Evolutionary conservation across 2,113 vertebrate genomes (phyloP).

Genomic region (Nyctibius bracteatus): DNA sequence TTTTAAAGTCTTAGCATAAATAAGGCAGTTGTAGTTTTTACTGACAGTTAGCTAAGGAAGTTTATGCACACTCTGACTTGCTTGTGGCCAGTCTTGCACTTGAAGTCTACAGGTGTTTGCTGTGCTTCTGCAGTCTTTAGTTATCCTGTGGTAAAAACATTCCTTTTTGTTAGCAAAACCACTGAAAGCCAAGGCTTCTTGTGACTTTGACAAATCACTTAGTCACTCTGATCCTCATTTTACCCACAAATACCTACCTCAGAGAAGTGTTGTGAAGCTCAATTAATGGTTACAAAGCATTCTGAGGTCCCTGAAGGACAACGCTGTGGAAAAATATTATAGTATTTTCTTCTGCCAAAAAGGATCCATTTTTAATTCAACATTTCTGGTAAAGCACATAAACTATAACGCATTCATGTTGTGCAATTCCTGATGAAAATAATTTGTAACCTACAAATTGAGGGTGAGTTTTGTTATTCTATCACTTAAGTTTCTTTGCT

Average conservation of each 20-base stretch:
- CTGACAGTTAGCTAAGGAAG: neutral
- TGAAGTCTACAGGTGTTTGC: neutral
- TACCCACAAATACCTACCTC: neutral
- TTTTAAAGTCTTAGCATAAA: neutral
- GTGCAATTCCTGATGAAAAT: conserved; percentile 20
- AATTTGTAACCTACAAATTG: neutral
- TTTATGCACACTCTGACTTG: neutral
- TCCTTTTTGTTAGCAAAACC: neutral
- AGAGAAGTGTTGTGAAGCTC: neutral
- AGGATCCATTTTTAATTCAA: neutral
- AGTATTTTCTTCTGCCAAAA: neutral
- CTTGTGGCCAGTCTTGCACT: neutral
- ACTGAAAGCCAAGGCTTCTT: neutral
- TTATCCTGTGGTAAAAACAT: neutral
- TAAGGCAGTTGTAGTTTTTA: neutral
- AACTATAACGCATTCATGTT: neutral
- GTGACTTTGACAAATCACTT: neutral
- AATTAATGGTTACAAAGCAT: neutral
- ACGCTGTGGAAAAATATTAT: neutral
- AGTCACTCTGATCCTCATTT: neutral
- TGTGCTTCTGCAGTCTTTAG: neutral
- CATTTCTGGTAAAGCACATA: conserved; percentile 5
- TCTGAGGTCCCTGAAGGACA: neutral
- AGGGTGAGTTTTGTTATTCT: conserved; percentile 15
- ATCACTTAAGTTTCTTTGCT: neutral